phyloP scores from a whole-genome alignment of 2,113 vertebrate species.

The Aleadryas rufinucha region DNA sequence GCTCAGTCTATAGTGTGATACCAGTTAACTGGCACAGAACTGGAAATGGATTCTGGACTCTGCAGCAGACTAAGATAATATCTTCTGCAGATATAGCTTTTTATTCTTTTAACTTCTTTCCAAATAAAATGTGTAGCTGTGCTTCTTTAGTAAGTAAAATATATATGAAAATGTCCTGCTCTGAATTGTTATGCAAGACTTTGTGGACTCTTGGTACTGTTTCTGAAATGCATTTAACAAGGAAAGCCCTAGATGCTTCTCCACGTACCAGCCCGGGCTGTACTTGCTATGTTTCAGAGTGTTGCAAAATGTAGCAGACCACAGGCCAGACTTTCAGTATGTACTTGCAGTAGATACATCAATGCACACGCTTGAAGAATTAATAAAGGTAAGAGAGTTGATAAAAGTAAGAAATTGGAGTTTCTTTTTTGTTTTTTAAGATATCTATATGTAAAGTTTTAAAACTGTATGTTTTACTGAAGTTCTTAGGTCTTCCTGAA shows the following conservation, averaged over 20 bases:
- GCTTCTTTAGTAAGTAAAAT: neutral
- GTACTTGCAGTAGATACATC: slow-evolving; percentile 86
- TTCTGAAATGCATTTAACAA: neutral
- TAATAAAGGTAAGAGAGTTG: slow-evolving; percentile 78
- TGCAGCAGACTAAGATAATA: neutral
- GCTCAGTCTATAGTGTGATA: neutral
- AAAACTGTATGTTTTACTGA: neutral
- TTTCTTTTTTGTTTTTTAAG: neutral
- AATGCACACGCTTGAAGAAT: slow-evolving; percentile 75
- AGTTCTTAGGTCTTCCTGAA: neutral
- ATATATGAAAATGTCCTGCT: neutral
- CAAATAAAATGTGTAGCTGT: neutral
- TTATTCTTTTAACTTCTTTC: neutral
- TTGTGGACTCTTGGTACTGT: neutral
- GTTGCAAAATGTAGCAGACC: slow-evolving; percentile 84
- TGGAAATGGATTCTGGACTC: neutral
- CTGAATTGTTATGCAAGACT: neutral
- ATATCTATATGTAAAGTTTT: neutral
- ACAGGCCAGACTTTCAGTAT: slow-evolving; percentile 75
- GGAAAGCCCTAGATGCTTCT: neutral
- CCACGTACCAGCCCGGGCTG: neutral
- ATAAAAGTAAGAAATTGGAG: slow-evolving; percentile 64
- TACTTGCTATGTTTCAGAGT: slow-evolving; percentile 69
- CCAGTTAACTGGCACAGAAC: neutral
- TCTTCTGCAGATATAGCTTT: neutral